Base-by-base conservation (phyloP, 2,113 vertebrate genomes). In the Poeciliopsis prolifica region DNA sequence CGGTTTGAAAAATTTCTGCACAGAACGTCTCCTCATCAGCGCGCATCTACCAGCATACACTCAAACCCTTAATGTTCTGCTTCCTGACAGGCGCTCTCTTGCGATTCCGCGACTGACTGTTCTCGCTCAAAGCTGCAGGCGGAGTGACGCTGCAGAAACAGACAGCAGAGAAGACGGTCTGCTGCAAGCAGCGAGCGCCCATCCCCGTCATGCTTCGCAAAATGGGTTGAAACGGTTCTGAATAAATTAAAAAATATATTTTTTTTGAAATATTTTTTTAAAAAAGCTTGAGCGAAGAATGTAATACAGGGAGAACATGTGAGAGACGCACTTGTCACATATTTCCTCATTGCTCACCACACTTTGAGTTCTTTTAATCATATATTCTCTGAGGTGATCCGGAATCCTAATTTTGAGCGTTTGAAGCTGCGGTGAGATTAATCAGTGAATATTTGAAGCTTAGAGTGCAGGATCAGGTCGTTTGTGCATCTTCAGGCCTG, bases 11-110 rank as follows among this genome's bases (percentile, higher is more conserved):
- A 58, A 58, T 58, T 37, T 10, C 42, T 60, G 29, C 26, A 63
- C 51, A 67, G 31, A 44, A 60, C 63, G 3, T 33, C 35, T 68
- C 74, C 61, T 77, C 80, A 13, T 24, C 61, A 61, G 37, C 48
- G 28, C 61, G 67, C 61, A 74, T 14, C 37, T 61, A 35, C 29
- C 29, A 19, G 22, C 42, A 26, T 31, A 48, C 31, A 14, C 35
- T 75, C 29, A 72, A 61, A 37, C 14, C 58, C 15, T 61, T 68
- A 17, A 58, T 30, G 68, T 48, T 65, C 30, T 24, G 24, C 71
- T 67, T 42, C 12, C 33, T 68, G 62, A 74, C 58, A 63, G 61
- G 14, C 14, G 14, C 61, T 40, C 11, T 61, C 37, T 67, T 19
- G 12, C 29, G n/a, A 30, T 61, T 17, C 2, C 24, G 13, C 15